Evolutionary conservation across 2,888 invertebrate genomes (phyloP).

Genomic region (Tetranychus truncatus): DNA sequence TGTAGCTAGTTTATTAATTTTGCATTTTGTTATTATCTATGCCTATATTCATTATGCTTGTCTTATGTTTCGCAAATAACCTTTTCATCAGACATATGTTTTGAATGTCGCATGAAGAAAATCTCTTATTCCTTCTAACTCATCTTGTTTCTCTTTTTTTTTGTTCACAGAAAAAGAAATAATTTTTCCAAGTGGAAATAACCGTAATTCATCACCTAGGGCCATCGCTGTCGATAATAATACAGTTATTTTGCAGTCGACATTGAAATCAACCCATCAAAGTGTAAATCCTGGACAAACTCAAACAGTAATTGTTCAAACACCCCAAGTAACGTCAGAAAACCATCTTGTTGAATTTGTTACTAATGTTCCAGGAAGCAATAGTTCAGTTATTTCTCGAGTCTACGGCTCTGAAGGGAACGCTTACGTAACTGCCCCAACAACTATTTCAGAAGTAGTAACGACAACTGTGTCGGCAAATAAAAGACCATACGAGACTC

Average conservation of each 20-base stretch:
- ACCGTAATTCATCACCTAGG: conserved; percentile 16
- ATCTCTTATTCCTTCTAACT: neutral
- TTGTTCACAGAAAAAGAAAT: conserved; percentile 16
- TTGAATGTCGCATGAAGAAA: too few species aligned
- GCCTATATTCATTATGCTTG: too few species aligned
- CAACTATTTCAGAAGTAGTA: neutral
- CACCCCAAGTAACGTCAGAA: conserved; percentile 21
- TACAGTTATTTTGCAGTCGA: conserved; percentile 20
- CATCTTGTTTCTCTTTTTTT: neutral
- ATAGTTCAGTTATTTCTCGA: conserved; percentile 17
- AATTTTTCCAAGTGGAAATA: conserved; percentile 7
- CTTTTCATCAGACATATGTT: too few species aligned
- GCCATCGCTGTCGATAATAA: conserved; percentile 20
- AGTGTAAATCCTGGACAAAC: conserved; percentile 18
- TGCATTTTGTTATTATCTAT: too few species aligned
- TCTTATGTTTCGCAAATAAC: too few species aligned
- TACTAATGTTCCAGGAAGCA: conserved; percentile 2
- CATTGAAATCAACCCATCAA: conserved; percentile 6
- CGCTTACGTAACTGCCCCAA: neutral
- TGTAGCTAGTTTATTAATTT: too few species aligned
- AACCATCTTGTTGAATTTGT: conserved; percentile 15
- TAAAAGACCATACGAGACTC: conserved; percentile 8
- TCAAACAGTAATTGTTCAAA: conserved; percentile 26
- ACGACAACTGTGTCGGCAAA: conserved; percentile 1
- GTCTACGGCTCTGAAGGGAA: conserved; percentile 14